Conservation (phyloP, 2,113 vertebrate species). For the Rhineura floridana region DNA sequence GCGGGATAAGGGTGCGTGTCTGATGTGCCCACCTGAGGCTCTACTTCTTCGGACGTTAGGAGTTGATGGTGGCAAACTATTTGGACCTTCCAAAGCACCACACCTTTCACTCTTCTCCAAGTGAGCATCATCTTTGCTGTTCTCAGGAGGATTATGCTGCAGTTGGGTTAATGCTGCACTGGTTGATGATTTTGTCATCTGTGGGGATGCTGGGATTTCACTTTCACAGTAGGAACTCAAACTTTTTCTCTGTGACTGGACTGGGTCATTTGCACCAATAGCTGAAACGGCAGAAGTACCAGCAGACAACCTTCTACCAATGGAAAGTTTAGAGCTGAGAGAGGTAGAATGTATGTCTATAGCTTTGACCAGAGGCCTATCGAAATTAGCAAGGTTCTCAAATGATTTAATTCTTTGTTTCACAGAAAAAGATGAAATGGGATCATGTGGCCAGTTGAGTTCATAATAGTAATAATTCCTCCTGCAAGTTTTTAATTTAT, state of each 20-base stretch:
- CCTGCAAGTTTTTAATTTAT: constrained; percentile 71
- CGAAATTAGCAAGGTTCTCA: constrained; percentile 90
- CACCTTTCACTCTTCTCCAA: constrained; percentile 25
- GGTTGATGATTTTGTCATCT: constrained; percentile 61
- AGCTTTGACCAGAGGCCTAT: constrained; percentile 78
- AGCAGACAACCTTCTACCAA: constrained; percentile 80
- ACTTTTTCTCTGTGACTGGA: constrained; percentile 74
- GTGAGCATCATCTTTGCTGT: not conserved
- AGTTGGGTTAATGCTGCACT: constrained; percentile 33
- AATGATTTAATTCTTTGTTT: constrained; percentile 96
- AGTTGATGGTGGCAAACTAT: not conserved
- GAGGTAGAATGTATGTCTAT: constrained; percentile 76
- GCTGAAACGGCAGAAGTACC: constrained; percentile 60
- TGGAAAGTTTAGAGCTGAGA: constrained; percentile 73
- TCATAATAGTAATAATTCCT: constrained; percentile 82
- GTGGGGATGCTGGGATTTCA: constrained; percentile 26
- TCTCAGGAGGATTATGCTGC: constrained; percentile 39
- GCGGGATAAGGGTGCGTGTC: constrained; percentile 69
- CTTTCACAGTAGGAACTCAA: constrained; percentile 82
- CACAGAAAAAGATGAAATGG: constrained; percentile 88
- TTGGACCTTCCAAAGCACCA: accelerated
- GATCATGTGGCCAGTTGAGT: constrained; percentile 75
- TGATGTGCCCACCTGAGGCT: constrained; percentile 59
- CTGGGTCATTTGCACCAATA: constrained; percentile 49
- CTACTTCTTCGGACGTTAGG: constrained; percentile 71